These are phyloP conservation scores for Acropternis orthonyx DNA, from an alignment of 2,797 vertebrate genomes.

Conservation along the genomic window DNA sequence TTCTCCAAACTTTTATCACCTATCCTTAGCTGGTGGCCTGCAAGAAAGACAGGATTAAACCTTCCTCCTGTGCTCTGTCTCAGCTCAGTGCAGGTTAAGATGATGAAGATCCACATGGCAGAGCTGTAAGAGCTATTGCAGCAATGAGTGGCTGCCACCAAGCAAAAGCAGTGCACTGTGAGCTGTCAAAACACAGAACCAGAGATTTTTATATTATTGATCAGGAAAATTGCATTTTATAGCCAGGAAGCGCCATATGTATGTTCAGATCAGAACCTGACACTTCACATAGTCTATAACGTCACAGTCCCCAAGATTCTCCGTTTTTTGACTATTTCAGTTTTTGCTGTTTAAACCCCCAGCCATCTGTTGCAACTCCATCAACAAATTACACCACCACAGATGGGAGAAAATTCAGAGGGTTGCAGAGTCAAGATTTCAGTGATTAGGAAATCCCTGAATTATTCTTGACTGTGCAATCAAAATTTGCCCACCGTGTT, in stretches of 20 bases:
- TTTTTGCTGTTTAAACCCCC: background rate
- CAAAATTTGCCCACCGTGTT: background rate
- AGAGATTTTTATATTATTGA: background rate
- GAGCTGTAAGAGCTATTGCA: background rate
- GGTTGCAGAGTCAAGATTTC: conserved; percentile 47
- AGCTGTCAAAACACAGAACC: background rate
- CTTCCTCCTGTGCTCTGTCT: background rate
- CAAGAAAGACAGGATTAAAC: background rate
- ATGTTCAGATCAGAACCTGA: background rate
- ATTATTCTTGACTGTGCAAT: background rate
- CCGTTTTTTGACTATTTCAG: background rate
- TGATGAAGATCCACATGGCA: background rate
- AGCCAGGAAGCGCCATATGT: background rate
- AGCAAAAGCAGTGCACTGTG: background rate
- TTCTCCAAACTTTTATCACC: background rate
- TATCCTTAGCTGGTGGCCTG: background rate
- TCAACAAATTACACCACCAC: conserved; percentile 39
- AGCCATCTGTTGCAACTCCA: conserved; percentile 46
- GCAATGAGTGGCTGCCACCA: background rate
- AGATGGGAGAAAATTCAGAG: conserved; percentile 39
- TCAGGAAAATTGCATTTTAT: background rate
- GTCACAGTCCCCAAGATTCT: background rate
- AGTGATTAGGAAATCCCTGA: conserved; percentile 43
- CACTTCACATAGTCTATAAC: background rate
- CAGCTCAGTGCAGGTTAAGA: background rate